Base-by-base conservation (phyloP, 2,888 invertebrate species). In the Sceliomorpha sp. region DNA sequence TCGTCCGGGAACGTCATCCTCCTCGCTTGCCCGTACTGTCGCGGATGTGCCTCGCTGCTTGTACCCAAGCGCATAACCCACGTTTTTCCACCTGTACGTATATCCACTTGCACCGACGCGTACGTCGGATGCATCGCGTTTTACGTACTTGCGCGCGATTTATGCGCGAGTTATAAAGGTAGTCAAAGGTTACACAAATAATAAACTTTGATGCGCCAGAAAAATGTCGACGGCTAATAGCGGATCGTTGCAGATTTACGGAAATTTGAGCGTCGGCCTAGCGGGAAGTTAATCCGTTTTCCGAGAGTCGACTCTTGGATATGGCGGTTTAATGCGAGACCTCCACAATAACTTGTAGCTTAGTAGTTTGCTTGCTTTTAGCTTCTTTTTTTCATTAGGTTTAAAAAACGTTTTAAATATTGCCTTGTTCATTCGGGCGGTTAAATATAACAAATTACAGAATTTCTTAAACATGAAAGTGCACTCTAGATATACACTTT, bases 101-200 rank as follows among this genome's bases (percentile, higher is more conserved):
- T 48, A 37, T 8, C 7, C 36, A 12, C 36, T 7, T 10, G 26
- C 40, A 14, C 40, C 53, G 45, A 47, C 58, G 53, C 60, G 55
- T 39, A 60, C 48, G 59, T 67, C 59, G 59, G 55, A 56, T 56
- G 63, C 63, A 32, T 59, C 51, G 44, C 20, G 10, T 20, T 10
- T 20, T 8, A 20, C 39, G 24, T 39, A 8, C 50, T 44, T 26
- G 17, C 4, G 26, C 42, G 15, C 15, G 37, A 14, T 37, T 36
- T 36, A 50, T 36, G 36, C 36, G 34, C 50, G 34, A 56, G 51
- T 58, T 47, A 42, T 58, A 58, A 56, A 45, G 36, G 29, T 26
- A 47, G 53, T 17, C 55, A 59, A 59, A 63, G 69, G 69, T 69
- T 69, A 69, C 53, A 42, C 69, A 69, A 69, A 69, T 63, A 69